phyloP scores from a whole-genome alignment of 2,888 invertebrate genomes.

The Cremastinae sp. region DNA sequence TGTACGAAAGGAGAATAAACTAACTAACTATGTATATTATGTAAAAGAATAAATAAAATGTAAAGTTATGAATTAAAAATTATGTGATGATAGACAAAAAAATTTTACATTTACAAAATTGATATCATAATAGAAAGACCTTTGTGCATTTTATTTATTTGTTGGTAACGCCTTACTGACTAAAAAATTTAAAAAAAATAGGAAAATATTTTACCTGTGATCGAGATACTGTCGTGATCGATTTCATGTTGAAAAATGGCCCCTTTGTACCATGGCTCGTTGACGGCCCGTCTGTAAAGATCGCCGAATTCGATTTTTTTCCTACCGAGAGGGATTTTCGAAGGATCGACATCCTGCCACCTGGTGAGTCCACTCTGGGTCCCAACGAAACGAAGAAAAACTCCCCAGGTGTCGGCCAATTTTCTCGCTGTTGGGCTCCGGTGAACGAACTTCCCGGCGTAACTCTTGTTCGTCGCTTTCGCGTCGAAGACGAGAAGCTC shows the following conservation, averaged over 20 bases:
- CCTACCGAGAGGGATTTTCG: conserved; percentile 54
- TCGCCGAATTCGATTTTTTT: conserved; percentile 86
- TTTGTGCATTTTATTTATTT: too few relatives aligned
- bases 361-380: conserved; percentile 94
- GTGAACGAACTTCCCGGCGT: conserved; percentile 70
- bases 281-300: conserved; percentile 87
- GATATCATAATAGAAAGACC: too few relatives aligned
- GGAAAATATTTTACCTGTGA: conserved; percentile 76
- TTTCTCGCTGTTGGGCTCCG: conserved; percentile 81
- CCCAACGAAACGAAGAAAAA: conserved; percentile 90
- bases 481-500: conserved; percentile 94
- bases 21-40: too few relatives aligned
- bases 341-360: conserved; percentile 84
- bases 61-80: too few relatives aligned
- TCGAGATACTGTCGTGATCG: conserved; percentile 83
- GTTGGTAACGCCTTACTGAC: too few relatives aligned
- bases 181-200: too few relatives aligned
- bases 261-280: conserved; percentile 95
- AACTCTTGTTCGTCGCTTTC: conserved; percentile 84
- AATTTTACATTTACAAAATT: too few relatives aligned
- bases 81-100: too few relatives aligned
- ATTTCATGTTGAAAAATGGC: conserved; percentile 92
- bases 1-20: too few relatives aligned
- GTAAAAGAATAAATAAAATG: too few relatives aligned
- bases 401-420: conserved; percentile 86